These are phyloP conservation scores for Isaurus tuberculatus DNA, from an alignment of 92 coral and sea anemone genomes.

Conservation along the genomic window DNA sequence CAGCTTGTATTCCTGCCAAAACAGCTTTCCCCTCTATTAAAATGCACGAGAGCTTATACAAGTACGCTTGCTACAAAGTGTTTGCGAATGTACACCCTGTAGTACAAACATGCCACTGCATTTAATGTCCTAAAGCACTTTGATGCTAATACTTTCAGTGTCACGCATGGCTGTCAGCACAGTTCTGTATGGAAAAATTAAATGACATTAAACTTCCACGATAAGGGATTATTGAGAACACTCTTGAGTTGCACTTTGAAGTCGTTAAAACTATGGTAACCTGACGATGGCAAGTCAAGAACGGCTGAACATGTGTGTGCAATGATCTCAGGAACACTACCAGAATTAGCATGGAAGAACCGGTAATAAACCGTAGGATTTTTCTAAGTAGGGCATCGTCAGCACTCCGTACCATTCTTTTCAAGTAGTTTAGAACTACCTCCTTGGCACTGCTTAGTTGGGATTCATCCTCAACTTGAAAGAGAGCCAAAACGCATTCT, in stretches of 20 bases:
- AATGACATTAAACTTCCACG: slow-evolving; percentile 47
- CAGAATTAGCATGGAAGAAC: slow-evolving; percentile 49
- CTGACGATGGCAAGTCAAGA: slow-evolving; percentile 52
- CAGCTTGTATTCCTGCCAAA: no score
- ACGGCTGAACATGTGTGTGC: slow-evolving; percentile 58
- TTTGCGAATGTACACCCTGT: no score
- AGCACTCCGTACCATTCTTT: slow-evolving; percentile 52
- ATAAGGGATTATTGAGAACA: slow-evolving; percentile 44
- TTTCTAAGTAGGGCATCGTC: slow-evolving; percentile 44
- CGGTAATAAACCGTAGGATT: slow-evolving; percentile 50
- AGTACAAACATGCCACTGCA: no score
- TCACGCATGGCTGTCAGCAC: no score
- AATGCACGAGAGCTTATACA: no score
- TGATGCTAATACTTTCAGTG: no score
- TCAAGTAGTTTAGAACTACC: slow-evolving; percentile 35
- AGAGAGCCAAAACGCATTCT: not conserved
- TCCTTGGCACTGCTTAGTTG: slow-evolving; percentile 38
- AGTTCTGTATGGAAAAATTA: not conserved
- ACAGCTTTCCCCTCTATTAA: no score
- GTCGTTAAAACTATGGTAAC: slow-evolving; percentile 45
- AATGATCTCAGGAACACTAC: slow-evolving; percentile 36
- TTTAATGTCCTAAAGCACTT: no score
- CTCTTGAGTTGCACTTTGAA: slow-evolving; percentile 50
- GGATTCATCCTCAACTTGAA: slow-evolving; percentile 1
- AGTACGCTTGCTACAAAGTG: no score